These are phyloP conservation scores for Macropus fuliginosus DNA, from an alignment of 2,797 vertebrate genomes.

Conservation along the genomic window DNA sequence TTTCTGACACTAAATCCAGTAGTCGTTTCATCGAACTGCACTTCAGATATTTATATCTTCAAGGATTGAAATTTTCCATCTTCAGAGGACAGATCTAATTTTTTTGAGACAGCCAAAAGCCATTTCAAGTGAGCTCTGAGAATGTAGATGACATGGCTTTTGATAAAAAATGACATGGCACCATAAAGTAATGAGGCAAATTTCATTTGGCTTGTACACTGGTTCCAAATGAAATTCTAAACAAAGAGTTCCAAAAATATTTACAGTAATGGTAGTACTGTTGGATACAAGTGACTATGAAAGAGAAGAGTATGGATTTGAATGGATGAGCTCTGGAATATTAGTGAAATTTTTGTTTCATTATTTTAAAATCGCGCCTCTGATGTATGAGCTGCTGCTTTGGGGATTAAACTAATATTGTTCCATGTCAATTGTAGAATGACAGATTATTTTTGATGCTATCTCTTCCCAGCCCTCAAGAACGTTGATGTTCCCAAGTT, in stretches of 20 bases:
- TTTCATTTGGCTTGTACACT: neutral
- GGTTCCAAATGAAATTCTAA: neutral
- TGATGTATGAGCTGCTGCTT: constrained; percentile 37
- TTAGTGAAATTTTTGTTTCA: constrained; percentile 11
- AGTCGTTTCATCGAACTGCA: neutral
- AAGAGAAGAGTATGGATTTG: neutral
- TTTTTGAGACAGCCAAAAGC: neutral
- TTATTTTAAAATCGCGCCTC: constrained; percentile 42
- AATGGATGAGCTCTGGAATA: neutral
- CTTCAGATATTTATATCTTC: neutral
- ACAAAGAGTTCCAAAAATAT: neutral
- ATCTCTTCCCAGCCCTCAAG: constrained; percentile 39
- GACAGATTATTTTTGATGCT: constrained; percentile 53
- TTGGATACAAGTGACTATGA: neutral
- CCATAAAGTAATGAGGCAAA: neutral
- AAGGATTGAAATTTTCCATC: neutral
- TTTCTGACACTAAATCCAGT: neutral
- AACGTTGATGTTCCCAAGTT: constrained; percentile 55
- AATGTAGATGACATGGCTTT: neutral
- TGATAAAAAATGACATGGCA: neutral
- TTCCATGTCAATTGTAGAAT: constrained; percentile 36
- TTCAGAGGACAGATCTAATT: neutral
- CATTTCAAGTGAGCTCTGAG: neutral
- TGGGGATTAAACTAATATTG: constrained; percentile 50
- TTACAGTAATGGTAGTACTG: neutral